Evolutionary conservation across 2,113 vertebrate species (phyloP), one percentile per base, ranked within the genome.

Genomic region (Ophiodon elongatus): DNA sequence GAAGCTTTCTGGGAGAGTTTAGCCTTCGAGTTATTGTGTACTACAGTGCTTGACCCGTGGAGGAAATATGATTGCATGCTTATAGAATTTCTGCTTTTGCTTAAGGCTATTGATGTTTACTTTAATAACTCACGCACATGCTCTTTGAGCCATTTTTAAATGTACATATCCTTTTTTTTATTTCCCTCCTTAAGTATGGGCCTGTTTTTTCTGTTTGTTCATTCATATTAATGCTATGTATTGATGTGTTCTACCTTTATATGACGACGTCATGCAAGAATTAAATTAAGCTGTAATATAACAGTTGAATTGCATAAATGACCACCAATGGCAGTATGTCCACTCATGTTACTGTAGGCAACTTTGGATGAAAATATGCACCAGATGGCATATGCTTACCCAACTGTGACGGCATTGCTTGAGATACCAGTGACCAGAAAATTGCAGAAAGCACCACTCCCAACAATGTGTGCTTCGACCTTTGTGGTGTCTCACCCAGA

Each of bases 61-160:
- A 76, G 45, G 27, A 82, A 84, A 81, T 66, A 39, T 54, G 45
- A 67, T 75, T 86, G 84, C 77, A 79, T 75, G 81, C 45, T 11
- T 71, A 50, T 73, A 27, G 62, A 88, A 76, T 69, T 73, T 78
- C 25, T 25, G 60, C 68, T 54, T 3, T 66, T 13, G 83, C 88
- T 83, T 15, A 60, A 87, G 79, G 88, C 85, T 82, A 60, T 72
- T 78, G 15, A 63, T 90, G 84, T 90, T 91, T 83, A 84, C 75
- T 60, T 63, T 39, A 65, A 79, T 64, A 68, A 73, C 54, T 89
- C 84, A 89, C 31, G 21, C 45, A 85, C 83, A 83, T 70, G 73
- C 71, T 35, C 33, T 19, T 59, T 21, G 59, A 70, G 45, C 29
- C 43, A 41, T 54, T 63, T 79, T 56, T 23, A 60, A 79, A 82